Evolutionary conservation across 2,113 vertebrate genomes (phyloP).

Genomic region (Nipponia nippon): DNA sequence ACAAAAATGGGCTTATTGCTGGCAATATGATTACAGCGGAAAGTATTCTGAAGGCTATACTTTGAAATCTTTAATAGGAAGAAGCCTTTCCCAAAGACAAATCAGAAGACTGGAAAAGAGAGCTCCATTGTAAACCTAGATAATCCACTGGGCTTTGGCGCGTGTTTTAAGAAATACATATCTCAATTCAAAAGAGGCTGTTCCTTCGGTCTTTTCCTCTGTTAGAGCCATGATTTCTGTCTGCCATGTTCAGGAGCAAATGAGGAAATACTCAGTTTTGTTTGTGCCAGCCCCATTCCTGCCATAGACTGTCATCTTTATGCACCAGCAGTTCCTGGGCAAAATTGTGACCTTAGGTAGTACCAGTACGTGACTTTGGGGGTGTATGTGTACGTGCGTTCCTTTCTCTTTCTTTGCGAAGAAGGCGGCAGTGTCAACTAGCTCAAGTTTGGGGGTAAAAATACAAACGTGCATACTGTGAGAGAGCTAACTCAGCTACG

Average conservation of each 20-base stretch:
- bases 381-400: background rate
- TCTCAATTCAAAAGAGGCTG: background rate
- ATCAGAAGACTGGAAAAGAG: background rate
- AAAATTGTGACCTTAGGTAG: background rate
- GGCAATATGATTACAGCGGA: background rate
- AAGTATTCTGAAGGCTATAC: background rate
- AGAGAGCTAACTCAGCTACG: accelerated
- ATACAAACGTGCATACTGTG: background rate
- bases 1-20: background rate
- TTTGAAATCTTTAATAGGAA: background rate
- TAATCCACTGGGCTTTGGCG: background rate
- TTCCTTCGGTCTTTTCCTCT: background rate
- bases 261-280: background rate
- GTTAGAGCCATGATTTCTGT: background rate
- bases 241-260: background rate
- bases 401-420: background rate
- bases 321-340: background rate
- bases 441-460: background rate
- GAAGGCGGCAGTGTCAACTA: background rate
- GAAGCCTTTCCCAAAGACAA: background rate
- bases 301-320: background rate
- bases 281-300: background rate
- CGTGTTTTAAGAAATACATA: background rate
- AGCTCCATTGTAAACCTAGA: background rate
- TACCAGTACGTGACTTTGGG: background rate